Conservation (phyloP, 2,113 vertebrate genomes). For the Vulpes lagopus region DNA sequence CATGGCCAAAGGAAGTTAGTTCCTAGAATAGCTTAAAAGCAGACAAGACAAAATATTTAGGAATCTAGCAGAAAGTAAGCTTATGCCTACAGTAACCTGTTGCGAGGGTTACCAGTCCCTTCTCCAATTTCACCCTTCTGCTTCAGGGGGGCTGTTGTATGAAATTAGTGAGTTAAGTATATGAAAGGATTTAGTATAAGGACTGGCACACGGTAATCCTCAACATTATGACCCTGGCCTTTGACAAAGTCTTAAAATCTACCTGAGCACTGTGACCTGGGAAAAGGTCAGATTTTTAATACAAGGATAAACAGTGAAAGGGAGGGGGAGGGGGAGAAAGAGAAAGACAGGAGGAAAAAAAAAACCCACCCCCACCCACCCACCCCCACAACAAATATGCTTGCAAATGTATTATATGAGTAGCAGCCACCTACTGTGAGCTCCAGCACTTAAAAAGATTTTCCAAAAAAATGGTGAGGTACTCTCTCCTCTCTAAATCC, state of each 20-base stretch:
- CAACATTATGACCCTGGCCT: background rate
- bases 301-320: background rate
- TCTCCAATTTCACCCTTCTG: constrained; percentile 13
- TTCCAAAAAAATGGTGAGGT: background rate
- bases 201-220: background rate
- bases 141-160: background rate
- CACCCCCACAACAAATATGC: background rate
- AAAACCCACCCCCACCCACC: background rate
- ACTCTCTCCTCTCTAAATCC: background rate
- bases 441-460: background rate
- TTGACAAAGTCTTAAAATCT: constrained; percentile 38
- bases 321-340: background rate
- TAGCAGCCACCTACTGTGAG: background rate
- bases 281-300: constrained; percentile 31
- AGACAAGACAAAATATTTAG: background rate
- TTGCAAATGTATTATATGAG: background rate
- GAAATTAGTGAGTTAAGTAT: background rate
- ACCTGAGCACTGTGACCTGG: background rate
- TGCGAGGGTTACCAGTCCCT: background rate
- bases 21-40: background rate
- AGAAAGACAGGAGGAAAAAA: background rate
- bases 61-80: constrained; percentile 31
- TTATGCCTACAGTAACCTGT: background rate
- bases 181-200: background rate
- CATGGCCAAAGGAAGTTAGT: constrained; percentile 42